Base-by-base conservation (phyloP, 2,888 invertebrate genomes). In the Alloscopus bannaensis region DNA sequence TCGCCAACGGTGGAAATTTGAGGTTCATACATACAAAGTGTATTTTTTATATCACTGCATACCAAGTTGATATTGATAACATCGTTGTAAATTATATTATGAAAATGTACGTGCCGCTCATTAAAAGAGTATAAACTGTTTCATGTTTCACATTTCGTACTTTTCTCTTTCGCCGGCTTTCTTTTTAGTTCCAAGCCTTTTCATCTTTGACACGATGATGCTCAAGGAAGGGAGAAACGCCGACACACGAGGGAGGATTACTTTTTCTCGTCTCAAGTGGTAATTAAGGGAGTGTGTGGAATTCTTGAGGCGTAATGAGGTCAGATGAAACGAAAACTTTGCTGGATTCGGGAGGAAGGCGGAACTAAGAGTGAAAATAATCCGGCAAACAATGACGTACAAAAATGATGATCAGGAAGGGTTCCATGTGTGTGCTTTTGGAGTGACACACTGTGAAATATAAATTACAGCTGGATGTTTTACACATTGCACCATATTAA, bases 241-340 rank as follows among this genome's bases (percentile, higher is more conserved):
- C 71, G 71, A 71, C 71, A 50, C 57, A 42, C n/a, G n/a, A 55
- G 40, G 36, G 4, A 66, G 1, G 13, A 22, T 3, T 42, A 6
- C 31, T 31, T 66, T 36, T n/a, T 60, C 36, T 31, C 22, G 18
- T 57, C 8, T 2, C 36, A 76, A 62, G 40, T 76, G 68, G 71
- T 66, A 78, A 78, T 78, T 78, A 78, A 78, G 71, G 65, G 64
- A 77, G 69, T 77, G 77, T 77, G 77, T 77, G 70, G 71, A 78
- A 65, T 78, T 78, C 78, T 71, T 59, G 36, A 28, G 70, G 29
- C 22, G 65, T 78, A 71, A 71, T 77, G 78, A 71, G 78, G 52
- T 50, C 70, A 28, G 29, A 77, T 77, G 42, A 77, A 64, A 70
- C 26, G 36, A n/a, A 59, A 13, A 6, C 22, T n/a, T n/a, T n/a